Conservation (phyloP, 2,113 vertebrate genomes). For the Chlorodrepanis virens region DNA sequence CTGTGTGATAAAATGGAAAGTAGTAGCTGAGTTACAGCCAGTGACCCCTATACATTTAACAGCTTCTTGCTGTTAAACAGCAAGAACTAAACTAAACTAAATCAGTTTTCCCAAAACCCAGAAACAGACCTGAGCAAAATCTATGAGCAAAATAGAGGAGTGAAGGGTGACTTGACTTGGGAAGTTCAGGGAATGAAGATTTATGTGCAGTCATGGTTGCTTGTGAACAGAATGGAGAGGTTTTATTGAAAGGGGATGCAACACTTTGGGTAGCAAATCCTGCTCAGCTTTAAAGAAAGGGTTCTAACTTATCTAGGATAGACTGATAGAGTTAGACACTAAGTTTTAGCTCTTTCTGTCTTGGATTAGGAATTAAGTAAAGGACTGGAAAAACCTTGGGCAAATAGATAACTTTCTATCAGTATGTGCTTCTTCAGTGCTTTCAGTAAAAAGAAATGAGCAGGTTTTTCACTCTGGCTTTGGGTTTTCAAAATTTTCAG, state of each 20-base stretch:
- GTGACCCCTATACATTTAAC: not conserved
- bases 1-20: not conserved
- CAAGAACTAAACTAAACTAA: not conserved
- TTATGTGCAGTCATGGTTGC: not conserved
- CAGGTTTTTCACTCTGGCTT: not conserved
- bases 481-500: not conserved
- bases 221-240: not conserved
- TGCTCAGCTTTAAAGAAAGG: not conserved
- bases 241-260: not conserved
- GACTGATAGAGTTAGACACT: not conserved
- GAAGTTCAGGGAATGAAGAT: not conserved
- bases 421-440: too few species aligned
- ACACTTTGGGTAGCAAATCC: not conserved
- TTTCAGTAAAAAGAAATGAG: not conserved
- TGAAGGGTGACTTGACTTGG: not conserved
- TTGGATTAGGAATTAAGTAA: not conserved
- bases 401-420: not conserved
- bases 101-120: not conserved
- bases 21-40: not conserved
- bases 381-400: not conserved
- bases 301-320: not conserved
- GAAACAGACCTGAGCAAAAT: not conserved
- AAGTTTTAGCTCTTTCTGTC: not conserved
- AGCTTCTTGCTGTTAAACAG: not conserved
- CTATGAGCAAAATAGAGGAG: too few species aligned